Base-by-base conservation (phyloP, 2,113 vertebrate genomes). In the Toxostoma redivivum region DNA sequence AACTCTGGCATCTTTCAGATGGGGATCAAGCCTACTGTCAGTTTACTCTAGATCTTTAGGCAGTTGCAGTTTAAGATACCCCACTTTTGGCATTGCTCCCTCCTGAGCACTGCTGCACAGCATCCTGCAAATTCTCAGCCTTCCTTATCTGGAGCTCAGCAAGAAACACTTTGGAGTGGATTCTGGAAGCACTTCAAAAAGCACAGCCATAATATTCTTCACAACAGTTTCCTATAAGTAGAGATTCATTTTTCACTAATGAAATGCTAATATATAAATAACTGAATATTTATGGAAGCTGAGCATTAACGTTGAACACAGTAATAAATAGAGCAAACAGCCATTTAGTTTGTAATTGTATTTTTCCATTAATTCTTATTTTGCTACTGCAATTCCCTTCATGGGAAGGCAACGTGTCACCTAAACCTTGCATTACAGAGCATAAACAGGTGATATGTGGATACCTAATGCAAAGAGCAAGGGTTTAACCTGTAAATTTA, bases 261-360 rank as follows among this genome's bases (percentile, higher is more conserved):
- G 23, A 93, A 93, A 72, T 87, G 65, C 53, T 87, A 95, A 86
- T 64, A 58, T 15, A 77, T 54, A 95, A 94, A 60, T 69, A 86
- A 66, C 27, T 66, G 79, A 84, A 56, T 92, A 88, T 74, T 83
- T 88, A 86, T 25, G n/a, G 35, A 51, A 94, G 33, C 53, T 50
- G 25, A 87, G 51, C 28, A 56, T 82, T 60, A 94, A 73, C 35
- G 58, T 16, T 23, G 48, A 88, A 81, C 47, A 47, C 56, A 61
- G 38, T 35, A 78, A 92, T 74, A 90, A 88, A 70, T 1, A 57
- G 23, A 10, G 8, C 33, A 69, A 88, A 74, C 38, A 82, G 45
- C 18, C 71, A 65, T 45, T 88, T 38, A 51, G 25, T 27, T 53
- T 1, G 0, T 61, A 74, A 83, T 17, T 38, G 11, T 64, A 54